phyloP scores from a whole-genome alignment of 2,797 vertebrate genomes.

The Chaetodon trifasciatus region DNA sequence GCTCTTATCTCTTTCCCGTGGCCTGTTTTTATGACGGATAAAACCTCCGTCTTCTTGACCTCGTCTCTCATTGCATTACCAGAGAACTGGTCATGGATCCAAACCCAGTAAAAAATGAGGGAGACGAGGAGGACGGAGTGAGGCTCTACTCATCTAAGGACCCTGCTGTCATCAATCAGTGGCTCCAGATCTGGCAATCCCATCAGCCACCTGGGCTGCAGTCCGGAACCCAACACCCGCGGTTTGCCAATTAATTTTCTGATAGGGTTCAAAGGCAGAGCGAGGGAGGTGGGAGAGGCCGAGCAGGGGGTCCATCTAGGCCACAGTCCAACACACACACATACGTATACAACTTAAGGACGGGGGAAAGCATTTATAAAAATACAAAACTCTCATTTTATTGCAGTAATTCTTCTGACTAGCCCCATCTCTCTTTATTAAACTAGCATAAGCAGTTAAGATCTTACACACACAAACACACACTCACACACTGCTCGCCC shows the following conservation, averaged over 20 bases:
- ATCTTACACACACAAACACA: conserved; percentile 29
- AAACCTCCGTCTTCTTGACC: conserved; percentile 63
- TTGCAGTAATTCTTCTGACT: conserved; percentile 5
- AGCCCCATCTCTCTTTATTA: conserved; percentile 14
- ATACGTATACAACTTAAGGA: conserved; percentile 10
- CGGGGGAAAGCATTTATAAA: neutral
- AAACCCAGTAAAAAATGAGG: conserved; percentile 41
- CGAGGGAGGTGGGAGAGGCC: conserved; percentile 48
- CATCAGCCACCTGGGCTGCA: conserved; percentile 85
- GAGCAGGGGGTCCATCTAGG: conserved; percentile 48
- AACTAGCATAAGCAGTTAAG: conserved; percentile 41
- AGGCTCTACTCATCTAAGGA: conserved; percentile 70
- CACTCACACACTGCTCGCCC: conserved; percentile 29
- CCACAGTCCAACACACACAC: conserved; percentile 42
- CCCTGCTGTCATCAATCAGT: conserved; percentile 85
- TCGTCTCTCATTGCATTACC: conserved; percentile 72
- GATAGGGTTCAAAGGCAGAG: conserved; percentile 79
- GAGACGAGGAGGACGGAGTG: conserved; percentile 12
- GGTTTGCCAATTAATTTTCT: conserved; percentile 80
- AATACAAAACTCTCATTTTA: conserved; percentile 10
- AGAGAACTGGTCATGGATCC: conserved; percentile 66
- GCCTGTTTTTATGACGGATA: conserved; percentile 62
- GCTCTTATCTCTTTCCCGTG: conserved; percentile 64
- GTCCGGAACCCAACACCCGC: conserved; percentile 73
- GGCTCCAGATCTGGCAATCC: conserved; percentile 83